phyloP scores from a whole-genome alignment of 2,888 invertebrate species.

The Drosophila tripunctata region DNA sequence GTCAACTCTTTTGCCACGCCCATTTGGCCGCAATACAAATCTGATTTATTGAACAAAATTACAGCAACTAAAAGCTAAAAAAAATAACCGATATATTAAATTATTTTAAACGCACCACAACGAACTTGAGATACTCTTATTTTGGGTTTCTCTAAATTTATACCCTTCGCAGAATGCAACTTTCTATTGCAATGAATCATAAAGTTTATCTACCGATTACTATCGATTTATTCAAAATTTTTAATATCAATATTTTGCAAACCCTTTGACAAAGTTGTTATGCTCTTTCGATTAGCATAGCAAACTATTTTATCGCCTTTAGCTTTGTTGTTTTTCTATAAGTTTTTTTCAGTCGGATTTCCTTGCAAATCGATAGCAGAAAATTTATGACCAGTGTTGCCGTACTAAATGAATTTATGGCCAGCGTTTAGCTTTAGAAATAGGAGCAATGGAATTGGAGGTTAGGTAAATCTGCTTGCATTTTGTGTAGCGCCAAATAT shows the following conservation, averaged over 20 bases:
- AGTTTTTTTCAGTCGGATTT: conserved; percentile 36
- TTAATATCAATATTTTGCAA: neutral
- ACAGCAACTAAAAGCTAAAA: conserved; percentile 10
- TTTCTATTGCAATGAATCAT: too few species aligned
- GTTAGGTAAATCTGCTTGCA: conserved; percentile 39
- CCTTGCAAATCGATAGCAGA: conserved; percentile 67
- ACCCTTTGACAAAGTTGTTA: neutral
- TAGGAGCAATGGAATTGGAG: neutral
- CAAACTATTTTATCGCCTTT: conserved; percentile 55
- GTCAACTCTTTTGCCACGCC: conserved; percentile 25
- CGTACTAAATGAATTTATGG: conserved; percentile 78
- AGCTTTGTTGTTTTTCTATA: conserved; percentile 30
- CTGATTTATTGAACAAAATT: conserved; percentile 69
- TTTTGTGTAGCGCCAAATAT: conserved; percentile 53
- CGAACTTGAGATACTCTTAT: conserved; percentile 10
- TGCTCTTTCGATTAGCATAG: conserved; percentile 4
- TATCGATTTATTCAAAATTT: neutral
- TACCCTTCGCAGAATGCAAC: too few species aligned
- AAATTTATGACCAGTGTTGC: conserved; percentile 73
- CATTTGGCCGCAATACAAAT: conserved; percentile 34
- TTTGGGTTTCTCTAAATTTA: neutral
- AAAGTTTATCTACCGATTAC: neutral
- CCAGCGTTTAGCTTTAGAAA: conserved; percentile 55
- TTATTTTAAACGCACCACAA: neutral
- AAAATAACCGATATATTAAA: conserved; percentile 8